phyloP scores from a whole-genome alignment of 64 coral and sea anemone genomes.

The Platygyra sinensis region DNA sequence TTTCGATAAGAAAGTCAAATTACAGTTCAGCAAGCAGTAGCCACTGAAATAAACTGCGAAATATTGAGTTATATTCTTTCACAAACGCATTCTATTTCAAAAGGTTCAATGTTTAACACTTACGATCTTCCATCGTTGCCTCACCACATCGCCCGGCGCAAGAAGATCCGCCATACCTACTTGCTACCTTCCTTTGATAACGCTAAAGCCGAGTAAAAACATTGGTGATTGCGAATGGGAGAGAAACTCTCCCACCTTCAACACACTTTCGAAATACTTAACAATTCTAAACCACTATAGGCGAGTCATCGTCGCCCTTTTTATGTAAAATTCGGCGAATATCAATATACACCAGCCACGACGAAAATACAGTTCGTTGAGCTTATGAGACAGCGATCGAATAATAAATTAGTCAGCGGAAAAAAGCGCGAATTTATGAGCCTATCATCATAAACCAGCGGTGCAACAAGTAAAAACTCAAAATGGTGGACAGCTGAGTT shows the following conservation, averaged over 20 bases:
- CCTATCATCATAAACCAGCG: background rate
- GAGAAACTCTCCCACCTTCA: slow-evolving; percentile 34
- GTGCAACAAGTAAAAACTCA: too few relatives aligned
- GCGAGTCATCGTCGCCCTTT: slow-evolving; percentile 11
- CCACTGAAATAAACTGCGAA: background rate
- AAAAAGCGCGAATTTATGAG: background rate
- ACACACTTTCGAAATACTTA: slow-evolving; percentile 5
- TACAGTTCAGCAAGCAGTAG: background rate
- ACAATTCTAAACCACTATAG: slow-evolving; percentile 50
- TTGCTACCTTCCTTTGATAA: slow-evolving; percentile 45
- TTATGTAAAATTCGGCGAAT: slow-evolving; percentile 26
- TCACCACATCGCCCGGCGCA: slow-evolving; percentile 87
- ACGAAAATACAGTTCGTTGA: slow-evolving; percentile 22
- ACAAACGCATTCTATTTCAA: background rate
- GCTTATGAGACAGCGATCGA: background rate
- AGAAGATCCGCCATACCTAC: slow-evolving; percentile 83
- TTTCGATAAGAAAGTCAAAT: background rate
- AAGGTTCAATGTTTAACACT: slow-evolving; percentile 43
- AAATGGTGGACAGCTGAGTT: too few relatives aligned
- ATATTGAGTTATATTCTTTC: background rate
- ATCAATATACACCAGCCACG: slow-evolving; percentile 24
- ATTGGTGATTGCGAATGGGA: slow-evolving; percentile 40
- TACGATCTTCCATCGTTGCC: slow-evolving; percentile 99
- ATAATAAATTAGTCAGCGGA: background rate
- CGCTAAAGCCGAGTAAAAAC: slow-evolving; percentile 46